These are phyloP conservation scores for Heliconius congener DNA, from an alignment of 1,140 invertebrate species.

Conservation along the genomic window DNA sequence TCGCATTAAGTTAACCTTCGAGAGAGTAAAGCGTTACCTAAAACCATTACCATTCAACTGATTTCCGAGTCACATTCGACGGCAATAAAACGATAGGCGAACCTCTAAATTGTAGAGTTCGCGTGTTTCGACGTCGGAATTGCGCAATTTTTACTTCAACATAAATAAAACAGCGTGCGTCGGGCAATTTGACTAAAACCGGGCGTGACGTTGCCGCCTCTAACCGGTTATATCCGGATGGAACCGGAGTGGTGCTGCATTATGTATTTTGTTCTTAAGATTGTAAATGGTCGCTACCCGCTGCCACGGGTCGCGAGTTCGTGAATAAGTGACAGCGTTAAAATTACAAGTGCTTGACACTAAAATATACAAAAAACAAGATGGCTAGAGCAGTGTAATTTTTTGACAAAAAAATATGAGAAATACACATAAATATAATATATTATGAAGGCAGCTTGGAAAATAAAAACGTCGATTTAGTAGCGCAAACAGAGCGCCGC, in stretches of 20 bases:
- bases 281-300: constrained; percentile 21
- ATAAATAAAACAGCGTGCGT: constrained; percentile 56
- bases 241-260: constrained; percentile 32
- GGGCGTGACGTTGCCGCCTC: constrained; percentile 38
- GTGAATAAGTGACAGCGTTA: constrained; percentile 9
- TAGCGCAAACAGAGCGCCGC: constrained; percentile 11
- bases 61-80: constrained; percentile 49
- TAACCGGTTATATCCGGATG: constrained; percentile 38
- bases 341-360: not conserved
- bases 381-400: not conserved
- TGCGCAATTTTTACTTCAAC: constrained; percentile 58
- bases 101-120: constrained; percentile 55
- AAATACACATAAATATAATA: not conserved
- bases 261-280: constrained; percentile 39
- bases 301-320: constrained; percentile 15
- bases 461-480: constrained; percentile 19
- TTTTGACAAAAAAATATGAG: not conserved
- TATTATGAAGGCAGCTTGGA: not conserved
- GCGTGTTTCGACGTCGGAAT: constrained; percentile 54
- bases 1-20: constrained; percentile 24
- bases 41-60: constrained; percentile 42
- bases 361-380: not conserved
- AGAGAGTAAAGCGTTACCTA: constrained; percentile 31
- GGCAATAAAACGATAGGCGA: constrained; percentile 50
- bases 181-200: constrained; percentile 74